Conservation (phyloP, 2,113 vertebrate genomes). For the Mirounga angustirostris region DNA sequence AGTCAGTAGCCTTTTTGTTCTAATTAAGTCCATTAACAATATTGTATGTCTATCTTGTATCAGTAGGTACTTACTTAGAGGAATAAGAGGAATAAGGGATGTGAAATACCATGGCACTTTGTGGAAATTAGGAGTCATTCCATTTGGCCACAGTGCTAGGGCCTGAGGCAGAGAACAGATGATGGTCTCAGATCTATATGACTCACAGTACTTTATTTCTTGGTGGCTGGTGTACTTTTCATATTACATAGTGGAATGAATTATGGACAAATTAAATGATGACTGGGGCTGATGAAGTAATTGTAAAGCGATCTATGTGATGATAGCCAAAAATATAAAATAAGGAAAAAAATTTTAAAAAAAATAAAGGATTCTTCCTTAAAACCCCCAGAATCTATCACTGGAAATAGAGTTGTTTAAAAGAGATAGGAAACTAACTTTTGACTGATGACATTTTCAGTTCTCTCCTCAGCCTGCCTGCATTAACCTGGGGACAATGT, state of each 20-base stretch:
- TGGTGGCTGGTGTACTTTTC: neutral
- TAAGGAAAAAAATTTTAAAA: too few relatives aligned
- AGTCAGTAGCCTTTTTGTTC: neutral
- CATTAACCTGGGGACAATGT: neutral
- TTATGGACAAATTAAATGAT: neutral
- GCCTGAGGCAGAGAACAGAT: neutral
- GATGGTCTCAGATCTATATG: neutral
- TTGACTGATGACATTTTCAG: neutral
- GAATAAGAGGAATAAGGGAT: neutral
- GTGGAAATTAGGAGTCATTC: neutral
- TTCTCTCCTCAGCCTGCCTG: neutral
- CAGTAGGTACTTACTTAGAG: neutral
- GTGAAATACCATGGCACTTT: neutral
- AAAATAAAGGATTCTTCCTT: neutral
- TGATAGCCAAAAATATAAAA: neutral
- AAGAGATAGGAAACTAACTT: neutral
- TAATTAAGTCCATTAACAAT: neutral
- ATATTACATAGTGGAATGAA: neutral
- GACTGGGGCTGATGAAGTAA: neutral
- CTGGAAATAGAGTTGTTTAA: neutral
- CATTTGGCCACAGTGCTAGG: neutral
- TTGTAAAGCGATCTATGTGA: neutral
- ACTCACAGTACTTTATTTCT: neutral
- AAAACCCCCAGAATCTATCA: neutral
- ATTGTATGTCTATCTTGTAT: neutral